Base-by-base conservation (phyloP, 2,888 invertebrate genomes). In the Cheilosia vernalis region DNA sequence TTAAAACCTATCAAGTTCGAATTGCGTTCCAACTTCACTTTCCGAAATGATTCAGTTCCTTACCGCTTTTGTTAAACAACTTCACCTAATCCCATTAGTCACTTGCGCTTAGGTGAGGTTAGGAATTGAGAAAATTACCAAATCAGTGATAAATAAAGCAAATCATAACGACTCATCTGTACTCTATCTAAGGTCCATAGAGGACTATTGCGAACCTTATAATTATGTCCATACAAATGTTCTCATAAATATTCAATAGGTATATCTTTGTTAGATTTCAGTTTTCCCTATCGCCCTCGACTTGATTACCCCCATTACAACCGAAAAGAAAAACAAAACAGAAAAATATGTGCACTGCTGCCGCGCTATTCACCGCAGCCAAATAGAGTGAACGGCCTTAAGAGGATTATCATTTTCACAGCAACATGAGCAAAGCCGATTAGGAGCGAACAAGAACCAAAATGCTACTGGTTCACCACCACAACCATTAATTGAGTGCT, bases 171-270 rank as follows among this genome's bases (percentile, higher is more conserved):
- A 37, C 13, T 13, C 13, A 30, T 30, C 30, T 30, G 7, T 30
- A 30, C 44, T 44, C 17, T 5, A 9, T 47, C 47, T 17, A 9
- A 47, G 7, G n/a, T 9, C 5, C 19, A 9, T 4, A 47, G 3
- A 17, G 7, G 4, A 9, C 17, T 47, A 9, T 27, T 2, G 37
- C 78, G 64, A 64, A 58, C 49, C 58, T 64, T 40, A 58, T 70
- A 56, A 70, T 51, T 58, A 70, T 70, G 56, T 64, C 56, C 72
- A 78, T 78, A 72, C 40, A 79, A 79, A 79, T 72, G 40, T 49
- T 19, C 67, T 76, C 80, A 81, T 81, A 81, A 81, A 81, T 81
- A 81, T 74, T 81, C 63, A 81, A 76, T 69, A n/a, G n/a, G n/a
- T n/a, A n/a, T n/a, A 67, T 27, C 56, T 58, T 40, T 10, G 17